Evolutionary conservation across 2,888 invertebrate genomes (phyloP).

Genomic region (Leistus spinibarbis): DNA sequence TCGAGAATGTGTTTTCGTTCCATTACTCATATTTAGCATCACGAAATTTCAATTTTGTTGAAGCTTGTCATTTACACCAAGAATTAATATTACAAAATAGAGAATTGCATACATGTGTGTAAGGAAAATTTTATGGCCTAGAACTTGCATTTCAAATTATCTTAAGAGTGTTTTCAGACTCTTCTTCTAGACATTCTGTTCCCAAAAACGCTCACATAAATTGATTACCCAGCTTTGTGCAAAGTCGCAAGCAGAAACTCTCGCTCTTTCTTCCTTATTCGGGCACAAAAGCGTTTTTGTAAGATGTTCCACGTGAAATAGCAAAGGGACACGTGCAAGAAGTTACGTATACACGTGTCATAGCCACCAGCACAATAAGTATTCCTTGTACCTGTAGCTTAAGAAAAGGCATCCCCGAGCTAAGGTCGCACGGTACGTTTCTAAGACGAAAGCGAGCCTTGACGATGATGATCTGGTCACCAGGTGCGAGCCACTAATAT

Average conservation of each 20-base stretch:
- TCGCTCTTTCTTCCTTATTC: neutral
- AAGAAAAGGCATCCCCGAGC: neutral
- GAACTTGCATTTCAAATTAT: no score
- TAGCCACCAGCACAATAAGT: no score
- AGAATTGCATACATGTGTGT: no score
- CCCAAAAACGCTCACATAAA: neutral
- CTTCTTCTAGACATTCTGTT: no score
- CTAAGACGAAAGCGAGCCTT: neutral
- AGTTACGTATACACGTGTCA: neutral
- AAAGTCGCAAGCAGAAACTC: neutral
- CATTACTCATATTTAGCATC: no score
- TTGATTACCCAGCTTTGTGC: neutral
- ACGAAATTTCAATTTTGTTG: no score
- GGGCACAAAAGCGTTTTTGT: neutral
- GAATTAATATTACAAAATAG: no score
- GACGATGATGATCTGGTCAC: neutral
- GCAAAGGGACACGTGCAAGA: neutral
- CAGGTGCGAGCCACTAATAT: neutral
- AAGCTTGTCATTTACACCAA: no score
- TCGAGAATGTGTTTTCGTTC: no score
- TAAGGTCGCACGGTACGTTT: neutral
- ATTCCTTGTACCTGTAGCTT: neutral
- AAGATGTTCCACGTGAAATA: neutral
- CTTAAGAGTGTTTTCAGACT: no score
- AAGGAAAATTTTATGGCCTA: no score